These are phyloP conservation scores for Diprion similis DNA, from an alignment of 1,140 invertebrate genomes.

Conservation along the genomic window DNA sequence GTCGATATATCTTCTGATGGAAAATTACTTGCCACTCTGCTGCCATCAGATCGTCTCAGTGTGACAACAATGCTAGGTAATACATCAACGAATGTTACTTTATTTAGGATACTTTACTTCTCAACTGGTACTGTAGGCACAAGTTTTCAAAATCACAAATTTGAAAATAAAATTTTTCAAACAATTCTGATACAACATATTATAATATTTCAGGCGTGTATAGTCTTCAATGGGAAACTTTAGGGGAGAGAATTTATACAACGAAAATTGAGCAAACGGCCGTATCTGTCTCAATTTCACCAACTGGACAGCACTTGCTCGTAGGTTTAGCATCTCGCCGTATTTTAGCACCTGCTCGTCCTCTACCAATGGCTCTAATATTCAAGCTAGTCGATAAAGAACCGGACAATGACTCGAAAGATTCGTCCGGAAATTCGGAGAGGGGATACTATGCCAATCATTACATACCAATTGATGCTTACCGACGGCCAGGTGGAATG, in stretches of 20 bases:
- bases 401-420: constrained; percentile 30
- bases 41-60: constrained; percentile 70
- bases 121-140: neutral
- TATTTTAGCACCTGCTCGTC: constrained; percentile 55
- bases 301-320: constrained; percentile 76
- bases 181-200: constrained; percentile 11
- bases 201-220: constrained; percentile 70
- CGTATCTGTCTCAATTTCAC: constrained; percentile 84
- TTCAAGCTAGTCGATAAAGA: constrained; percentile 60
- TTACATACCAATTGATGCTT: neutral
- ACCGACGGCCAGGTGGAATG: constrained; percentile 16
- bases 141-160: neutral
- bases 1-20: constrained; percentile 85
- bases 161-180: constrained; percentile 1
- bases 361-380: constrained; percentile 72
- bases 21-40: constrained; percentile 76
- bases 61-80: constrained; percentile 73
- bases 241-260: constrained; percentile 80
- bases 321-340: constrained; percentile 78
- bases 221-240: constrained; percentile 74
- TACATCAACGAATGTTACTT: constrained; percentile 22
- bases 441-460: constrained; percentile 17
- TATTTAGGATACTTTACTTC: constrained; percentile 6
- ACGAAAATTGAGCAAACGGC: constrained; percentile 79
- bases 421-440: constrained; percentile 24